Evolutionary conservation across 2,113 vertebrate species (phyloP), one percentile per base, ranked within the genome.

Genomic region (Tamias sibiricus): DNA sequence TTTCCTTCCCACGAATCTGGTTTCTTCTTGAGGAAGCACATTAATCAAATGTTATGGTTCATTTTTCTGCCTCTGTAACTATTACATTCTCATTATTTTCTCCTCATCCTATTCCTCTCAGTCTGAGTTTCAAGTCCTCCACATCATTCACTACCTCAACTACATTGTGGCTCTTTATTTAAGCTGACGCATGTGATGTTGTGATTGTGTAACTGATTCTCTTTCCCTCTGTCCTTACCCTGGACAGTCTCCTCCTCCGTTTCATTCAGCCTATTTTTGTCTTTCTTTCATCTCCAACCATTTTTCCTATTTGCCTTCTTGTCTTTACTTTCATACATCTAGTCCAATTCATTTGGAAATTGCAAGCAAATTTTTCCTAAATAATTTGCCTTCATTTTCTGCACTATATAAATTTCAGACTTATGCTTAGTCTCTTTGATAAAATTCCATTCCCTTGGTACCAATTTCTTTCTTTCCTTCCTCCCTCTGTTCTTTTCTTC

Each of bases 91-190:
- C 30, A 4, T 40, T 37, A 1, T 64, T 12, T 8, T 12, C 30
- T n/a, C 20, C 19, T 62, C 2, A 8, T 22, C 19, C 35, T 16
- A 0, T 5, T 44, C n/a, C 2, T 16, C 0, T 59, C 1, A 0
- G 37, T 19, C n/a, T 52, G 54, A 86, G n/a, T 54, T 22, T 62
- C 22, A 16, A n/a, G 74, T 47, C 28, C 12, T 84, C 35, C 26
- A 0, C 14, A 26, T 10, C 16, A 2, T 20, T 2, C 1, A 8
- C 26, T 5, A 4, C 68, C 42, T 49, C 57, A 57, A 20, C 0
- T 40, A 3, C 1, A 11, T 28, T 11, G 13, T 32, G 16, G 30
- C 32, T 62, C 17, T 4, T 42, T 4, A 35, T 14, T 37, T 30
- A 11, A 52, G 24, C 26, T 16, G 32, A 66, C 24, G 35, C 22